Conservation (phyloP, 1,140 invertebrate species). For the Bilobella aurantiaca region DNA sequence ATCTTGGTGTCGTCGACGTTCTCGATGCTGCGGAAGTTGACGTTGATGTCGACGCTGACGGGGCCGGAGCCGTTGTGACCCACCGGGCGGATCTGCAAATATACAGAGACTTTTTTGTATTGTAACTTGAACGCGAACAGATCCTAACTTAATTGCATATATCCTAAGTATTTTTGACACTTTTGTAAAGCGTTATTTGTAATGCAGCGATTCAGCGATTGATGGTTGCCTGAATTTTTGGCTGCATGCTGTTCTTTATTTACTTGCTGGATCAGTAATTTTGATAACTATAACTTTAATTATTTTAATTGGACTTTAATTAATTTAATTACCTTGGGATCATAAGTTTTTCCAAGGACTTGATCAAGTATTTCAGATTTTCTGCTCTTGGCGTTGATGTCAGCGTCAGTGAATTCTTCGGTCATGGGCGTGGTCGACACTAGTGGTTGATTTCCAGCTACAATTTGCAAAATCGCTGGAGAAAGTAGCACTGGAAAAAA, state of each 20-base stretch:
- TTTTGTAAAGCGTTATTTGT: no score
- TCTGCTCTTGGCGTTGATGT: slow-evolving; percentile 19
- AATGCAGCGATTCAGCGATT: no score
- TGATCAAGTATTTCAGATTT: slow-evolving; percentile 20
- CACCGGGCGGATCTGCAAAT: not conserved
- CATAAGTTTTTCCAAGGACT: slow-evolving; percentile 17
- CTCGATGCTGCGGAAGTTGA: slow-evolving; percentile 16
- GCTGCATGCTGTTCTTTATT: no score
- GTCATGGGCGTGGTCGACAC: slow-evolving; percentile 11
- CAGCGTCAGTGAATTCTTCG: slow-evolving; percentile 7
- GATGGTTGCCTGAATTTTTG: no score
- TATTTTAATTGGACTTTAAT: not conserved
- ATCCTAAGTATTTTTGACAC: no score
- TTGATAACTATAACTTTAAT: no score
- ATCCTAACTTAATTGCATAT: no score
- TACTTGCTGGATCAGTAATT: no score
- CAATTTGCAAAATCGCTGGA: no score
- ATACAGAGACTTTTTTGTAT: not conserved
- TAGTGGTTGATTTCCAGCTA: no score
- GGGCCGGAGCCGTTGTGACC: slow-evolving; percentile 17
- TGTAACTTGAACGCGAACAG: no score
- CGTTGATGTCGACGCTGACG: not conserved
- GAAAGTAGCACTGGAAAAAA: no score
- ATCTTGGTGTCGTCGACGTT: slow-evolving; percentile 25
- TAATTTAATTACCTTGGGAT: slow-evolving; percentile 8